A percentile compares a stretch with the other conserved stretches of the same genome.
Conservation (phyloP, 2,797 vertebrate genomes). For the Discoglossus pictus region DNA sequence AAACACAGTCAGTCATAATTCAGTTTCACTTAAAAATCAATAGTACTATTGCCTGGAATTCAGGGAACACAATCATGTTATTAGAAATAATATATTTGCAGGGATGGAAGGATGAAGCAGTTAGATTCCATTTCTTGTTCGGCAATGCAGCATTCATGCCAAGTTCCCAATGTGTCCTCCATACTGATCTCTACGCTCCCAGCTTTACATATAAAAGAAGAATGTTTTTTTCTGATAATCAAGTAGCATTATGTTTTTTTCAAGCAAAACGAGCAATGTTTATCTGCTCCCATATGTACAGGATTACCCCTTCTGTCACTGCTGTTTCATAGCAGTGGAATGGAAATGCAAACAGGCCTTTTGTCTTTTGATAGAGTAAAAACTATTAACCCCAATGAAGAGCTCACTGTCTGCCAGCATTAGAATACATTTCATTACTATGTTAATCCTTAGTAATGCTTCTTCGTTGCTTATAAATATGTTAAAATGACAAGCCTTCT, state of each 20-base stretch:
- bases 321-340: conserved; percentile 20
- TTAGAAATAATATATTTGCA: too few relatives aligned
- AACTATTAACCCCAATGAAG: conserved; percentile 39
- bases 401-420: conserved; percentile 10
- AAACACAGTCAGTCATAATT: too few relatives aligned
- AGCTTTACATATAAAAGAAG: conserved; percentile 36
- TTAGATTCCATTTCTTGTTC: too few relatives aligned
- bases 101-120: too few relatives aligned
- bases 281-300: conserved; percentile 36
- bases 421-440: conserved; percentile 34
- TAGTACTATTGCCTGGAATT: too few relatives aligned
- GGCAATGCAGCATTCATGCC: not conserved
- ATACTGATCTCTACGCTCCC: not conserved
- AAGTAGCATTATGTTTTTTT: conserved; percentile 31
- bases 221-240: conserved; percentile 35
- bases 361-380: conserved; percentile 31
- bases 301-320: conserved; percentile 33
- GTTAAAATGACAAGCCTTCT: conserved; percentile 20
- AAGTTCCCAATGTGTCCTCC: conserved; percentile 4
- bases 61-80: too few relatives aligned
- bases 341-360: conserved; percentile 21
- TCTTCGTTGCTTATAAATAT: conserved; percentile 35
- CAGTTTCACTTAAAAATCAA: too few relatives aligned
- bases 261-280: conserved; percentile 35
- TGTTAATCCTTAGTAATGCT: conserved; percentile 28